Percentiles rank a stretch among this genome's conserved stretches.
These are phyloP conservation scores for Cygnus olor DNA, from an alignment of 2,797 vertebrate genomes.

Conservation along the genomic window DNA sequence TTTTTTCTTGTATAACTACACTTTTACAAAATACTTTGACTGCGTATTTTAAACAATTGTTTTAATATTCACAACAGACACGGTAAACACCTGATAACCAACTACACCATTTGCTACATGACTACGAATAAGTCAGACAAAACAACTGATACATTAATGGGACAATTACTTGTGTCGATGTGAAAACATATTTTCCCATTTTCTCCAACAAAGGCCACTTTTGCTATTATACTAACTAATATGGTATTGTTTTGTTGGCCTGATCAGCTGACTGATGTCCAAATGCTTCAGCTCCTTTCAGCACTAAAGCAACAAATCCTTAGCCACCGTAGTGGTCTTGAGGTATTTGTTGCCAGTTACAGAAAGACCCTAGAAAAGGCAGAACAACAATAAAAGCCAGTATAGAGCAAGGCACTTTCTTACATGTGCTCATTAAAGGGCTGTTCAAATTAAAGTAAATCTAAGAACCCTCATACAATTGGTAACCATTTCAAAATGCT, in stretches of 20 bases:
- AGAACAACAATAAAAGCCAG: neutral
- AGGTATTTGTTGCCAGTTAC: constrained; percentile 76
- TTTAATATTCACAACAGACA: neutral
- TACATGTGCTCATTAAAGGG: neutral
- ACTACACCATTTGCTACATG: neutral
- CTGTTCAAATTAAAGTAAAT: neutral
- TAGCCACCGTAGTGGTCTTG: constrained; percentile 78
- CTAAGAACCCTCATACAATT: neutral
- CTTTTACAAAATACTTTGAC: neutral
- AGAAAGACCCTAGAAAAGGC: constrained; percentile 67
- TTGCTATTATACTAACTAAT: constrained; percentile 78
- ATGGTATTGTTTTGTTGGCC: constrained; percentile 72
- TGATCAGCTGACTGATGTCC: constrained; percentile 72
- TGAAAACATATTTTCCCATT: constrained; percentile 66
- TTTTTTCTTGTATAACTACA: neutral
- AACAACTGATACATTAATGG: neutral
- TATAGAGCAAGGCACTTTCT: neutral
- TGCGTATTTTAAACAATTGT: neutral
- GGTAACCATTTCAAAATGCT: neutral
- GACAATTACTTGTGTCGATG: neutral
- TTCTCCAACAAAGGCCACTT: constrained; percentile 79
- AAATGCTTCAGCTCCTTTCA: constrained; percentile 76
- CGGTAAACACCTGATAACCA: neutral
- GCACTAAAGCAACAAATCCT: constrained; percentile 79
- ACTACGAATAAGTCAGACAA: neutral